Base-by-base conservation (phyloP, 1,140 invertebrate genomes). In the Plutomurus gul region DNA sequence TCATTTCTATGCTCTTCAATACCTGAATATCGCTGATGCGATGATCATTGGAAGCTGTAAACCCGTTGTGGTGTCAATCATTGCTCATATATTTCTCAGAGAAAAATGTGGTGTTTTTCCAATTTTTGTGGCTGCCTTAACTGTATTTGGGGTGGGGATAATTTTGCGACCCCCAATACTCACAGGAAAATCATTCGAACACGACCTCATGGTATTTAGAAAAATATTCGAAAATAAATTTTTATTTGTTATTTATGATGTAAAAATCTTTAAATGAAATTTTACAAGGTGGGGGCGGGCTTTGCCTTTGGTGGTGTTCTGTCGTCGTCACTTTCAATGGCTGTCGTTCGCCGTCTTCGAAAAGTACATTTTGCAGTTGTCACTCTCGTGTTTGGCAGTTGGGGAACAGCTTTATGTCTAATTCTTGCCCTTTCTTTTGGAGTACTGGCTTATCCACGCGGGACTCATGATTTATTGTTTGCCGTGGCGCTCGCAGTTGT, bases 21-120 rank as follows among this genome's bases (percentile, higher is more conserved):
- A 77, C 13, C 49, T 81, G 18, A 60, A 20, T n/a, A 47, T 81
- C 3, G 80, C 70, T 0, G 80, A 81, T 49, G 25, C 94, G 46
- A 94, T 93, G 6, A 94, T 96, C 4, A 93, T 96, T 70, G 93
- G 96, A 7, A 96, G 96, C 86, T 95, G 94, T 56, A 93, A 94
- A n/a, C 93, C 93, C n/a, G 94, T 96, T 16, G 95, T 96, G 88
- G 95, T 96, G 10, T 92, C 93, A 33, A n/a, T 96, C 82, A 95
- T 96, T 86, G 95, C 95, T 6, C 88, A 91, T 76, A 90, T 96
- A 81, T 95, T 96, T 86, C 88, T 97, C 2, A 95, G 95, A 85
- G 95, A 96, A 85, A 93, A 93, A 1, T 96, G 94, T 86, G 93
- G 93, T 16, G 86, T 94, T 7, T 95, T 95, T 85, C 94, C 94